These are phyloP conservation scores for Malurus melanocephalus DNA, from an alignment of 2,113 vertebrate species.

Conservation along the genomic window DNA sequence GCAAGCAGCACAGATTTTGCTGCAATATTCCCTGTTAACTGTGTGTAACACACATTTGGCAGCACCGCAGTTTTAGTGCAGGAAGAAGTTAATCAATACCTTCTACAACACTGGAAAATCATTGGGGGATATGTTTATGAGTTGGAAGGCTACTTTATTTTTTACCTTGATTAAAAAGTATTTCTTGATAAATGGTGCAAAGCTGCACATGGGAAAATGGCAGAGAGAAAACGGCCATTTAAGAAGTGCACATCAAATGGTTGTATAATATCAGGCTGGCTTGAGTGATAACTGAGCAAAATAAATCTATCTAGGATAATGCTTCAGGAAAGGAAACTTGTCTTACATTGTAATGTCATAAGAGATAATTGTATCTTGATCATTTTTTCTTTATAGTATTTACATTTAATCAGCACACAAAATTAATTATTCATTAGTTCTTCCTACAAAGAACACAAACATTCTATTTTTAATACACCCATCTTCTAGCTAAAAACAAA, in stretches of 20 bases:
- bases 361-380: neutral
- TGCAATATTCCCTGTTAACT: neutral
- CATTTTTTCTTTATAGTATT: neutral
- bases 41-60: neutral
- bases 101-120: neutral
- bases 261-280: neutral
- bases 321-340: neutral
- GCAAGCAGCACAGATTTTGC: neutral
- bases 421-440: neutral
- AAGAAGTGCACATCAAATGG: neutral
- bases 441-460: neutral
- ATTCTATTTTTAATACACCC: neutral
- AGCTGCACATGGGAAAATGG: neutral
- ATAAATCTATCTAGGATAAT: neutral
- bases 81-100: neutral
- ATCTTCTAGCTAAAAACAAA: neutral
- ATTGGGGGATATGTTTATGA: fast-evolving
- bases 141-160: neutral
- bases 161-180: neutral
- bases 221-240: neutral
- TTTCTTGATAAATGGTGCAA: neutral
- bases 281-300: neutral
- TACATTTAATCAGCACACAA: neutral
- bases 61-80: neutral
- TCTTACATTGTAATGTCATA: neutral